Conservation (phyloP, 2,113 vertebrate species). For the Hoplias malabaricus region DNA sequence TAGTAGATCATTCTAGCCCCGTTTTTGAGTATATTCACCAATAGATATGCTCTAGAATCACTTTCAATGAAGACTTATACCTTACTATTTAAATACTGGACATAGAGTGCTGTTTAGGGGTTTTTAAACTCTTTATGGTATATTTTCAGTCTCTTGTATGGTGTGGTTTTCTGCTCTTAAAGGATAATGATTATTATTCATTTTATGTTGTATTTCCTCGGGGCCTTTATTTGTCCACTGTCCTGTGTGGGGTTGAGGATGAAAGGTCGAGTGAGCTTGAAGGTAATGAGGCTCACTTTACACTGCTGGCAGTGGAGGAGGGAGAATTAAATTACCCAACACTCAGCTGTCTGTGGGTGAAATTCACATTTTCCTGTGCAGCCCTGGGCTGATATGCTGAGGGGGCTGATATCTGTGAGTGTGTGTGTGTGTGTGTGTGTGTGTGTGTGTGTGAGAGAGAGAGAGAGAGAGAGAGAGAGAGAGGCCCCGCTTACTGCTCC, state of each 20-base stretch:
- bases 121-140: too few species aligned
- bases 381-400: constrained; percentile 75
- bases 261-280: constrained; percentile 58
- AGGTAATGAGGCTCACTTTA: constrained; percentile 72
- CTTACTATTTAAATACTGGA: too few species aligned
- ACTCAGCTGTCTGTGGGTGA: constrained; percentile 71
- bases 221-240: constrained; percentile 63
- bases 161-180: background rate
- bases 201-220: constrained; percentile 23
- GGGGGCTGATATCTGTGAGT: constrained; percentile 71
- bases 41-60: too few species aligned
- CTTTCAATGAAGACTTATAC: too few species aligned
- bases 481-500: constrained; percentile 47
- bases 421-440: too few species aligned
- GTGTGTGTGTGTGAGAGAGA: too few species aligned
- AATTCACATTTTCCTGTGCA: constrained; percentile 74
- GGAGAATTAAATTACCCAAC: constrained; percentile 74
- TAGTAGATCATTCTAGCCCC: too few species aligned
- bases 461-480: too few species aligned
- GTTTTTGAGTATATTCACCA: too few species aligned
- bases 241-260: constrained; percentile 35
- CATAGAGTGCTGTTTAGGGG: too few species aligned
- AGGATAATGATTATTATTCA: background rate
- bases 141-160: too few species aligned
- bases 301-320: constrained; percentile 62